Base-by-base conservation (phyloP, 2,113 vertebrate genomes). In the Microcebus tavaratra region DNA sequence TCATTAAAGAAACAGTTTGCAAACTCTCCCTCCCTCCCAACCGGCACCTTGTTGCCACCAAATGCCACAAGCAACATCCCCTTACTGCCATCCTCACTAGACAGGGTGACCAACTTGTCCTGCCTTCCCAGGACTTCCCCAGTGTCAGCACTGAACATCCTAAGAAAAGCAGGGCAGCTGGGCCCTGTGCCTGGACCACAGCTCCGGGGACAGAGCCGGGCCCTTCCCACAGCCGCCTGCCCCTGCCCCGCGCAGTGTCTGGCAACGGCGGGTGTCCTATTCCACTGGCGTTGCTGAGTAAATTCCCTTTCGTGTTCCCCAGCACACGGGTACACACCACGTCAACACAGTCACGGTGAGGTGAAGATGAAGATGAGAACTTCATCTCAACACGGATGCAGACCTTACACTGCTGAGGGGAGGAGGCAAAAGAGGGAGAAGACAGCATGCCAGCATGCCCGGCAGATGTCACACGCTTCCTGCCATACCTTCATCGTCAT, bases 351-450 rank as follows among this genome's bases (percentile, higher is more conserved):
- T 21, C 7, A 6, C 0, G 14, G 79, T 29, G 10, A 48, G 48
- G 10, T 48, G 48, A 48, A 48, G 48, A 48, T 48, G 48, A 48
- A 48, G 48, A 48, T 48, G 48, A 48, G 48, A 48, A 48, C 12
- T 72, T 81, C 84, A 53, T 57, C 31, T 84, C 42, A 39, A 20
- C 29, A 36, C 12, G 0, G 63, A 94, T 96, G 93, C 67, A 92
- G 61, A 92, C 67, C 59, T 92, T 73, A 34, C 25, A 12, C 34
- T 73, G 89, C 53, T 67, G 72, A 94, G 55, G 72, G 50, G 17
- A 82, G 89, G 59, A 84, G 4, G 48, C 5, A 34, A 48, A 36
- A 83, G 63, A 12, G 23, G 75, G 70, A 39, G 29, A 39, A 61
- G 61, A 29, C 14, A 76, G 14, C 13, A 55, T 0, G 1, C 61